Conservation (phyloP, 2,113 vertebrate genomes). For the Phainopepla nitens region DNA sequence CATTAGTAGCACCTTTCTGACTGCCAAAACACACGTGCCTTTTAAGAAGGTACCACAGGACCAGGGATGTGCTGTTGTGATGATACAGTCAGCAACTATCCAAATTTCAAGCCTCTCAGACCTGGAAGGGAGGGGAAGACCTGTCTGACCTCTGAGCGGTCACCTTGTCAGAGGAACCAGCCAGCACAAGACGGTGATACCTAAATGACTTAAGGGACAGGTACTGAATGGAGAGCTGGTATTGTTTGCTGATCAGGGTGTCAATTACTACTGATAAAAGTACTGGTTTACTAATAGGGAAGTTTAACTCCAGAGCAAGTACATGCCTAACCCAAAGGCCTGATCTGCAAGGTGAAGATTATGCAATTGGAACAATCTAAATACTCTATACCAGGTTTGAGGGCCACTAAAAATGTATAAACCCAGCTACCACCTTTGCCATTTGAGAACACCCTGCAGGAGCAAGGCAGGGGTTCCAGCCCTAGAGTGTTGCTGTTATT, state of each 20-base stretch:
- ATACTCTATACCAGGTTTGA: background rate
- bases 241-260: background rate
- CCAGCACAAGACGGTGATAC: background rate
- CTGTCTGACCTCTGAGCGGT: background rate
- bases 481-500: background rate
- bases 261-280: background rate
- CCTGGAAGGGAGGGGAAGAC: background rate
- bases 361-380: background rate
- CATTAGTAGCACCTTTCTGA: background rate
- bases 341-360: background rate
- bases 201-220: background rate
- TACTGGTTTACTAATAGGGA: background rate
- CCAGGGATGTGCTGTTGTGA: background rate
- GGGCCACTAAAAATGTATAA: background rate
- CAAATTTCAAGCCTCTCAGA: rapidly evolving
- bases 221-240: background rate
- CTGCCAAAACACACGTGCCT: background rate
- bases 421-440: background rate
- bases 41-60: background rate
- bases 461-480: background rate
- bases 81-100: background rate
- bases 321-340: background rate
- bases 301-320: background rate
- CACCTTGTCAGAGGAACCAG: background rate
- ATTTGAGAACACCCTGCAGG: background rate